Conservation (phyloP, 2,797 vertebrate species). For the Chiroxiphia lanceolata region DNA sequence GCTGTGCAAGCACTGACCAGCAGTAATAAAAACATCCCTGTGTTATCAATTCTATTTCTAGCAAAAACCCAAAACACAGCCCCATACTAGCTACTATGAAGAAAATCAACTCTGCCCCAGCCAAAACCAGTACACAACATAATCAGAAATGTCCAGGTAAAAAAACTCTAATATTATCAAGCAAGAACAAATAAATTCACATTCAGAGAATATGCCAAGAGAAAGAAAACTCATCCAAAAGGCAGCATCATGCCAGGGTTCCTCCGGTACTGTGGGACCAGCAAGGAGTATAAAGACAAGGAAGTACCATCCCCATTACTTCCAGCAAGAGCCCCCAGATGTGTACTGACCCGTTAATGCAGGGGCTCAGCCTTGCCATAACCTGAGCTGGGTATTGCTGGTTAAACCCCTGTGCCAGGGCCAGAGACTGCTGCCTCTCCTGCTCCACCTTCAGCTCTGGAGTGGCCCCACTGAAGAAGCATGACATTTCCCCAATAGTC, state of each 20-base stretch:
- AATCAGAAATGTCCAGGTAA: not conserved
- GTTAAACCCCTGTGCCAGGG: not conserved
- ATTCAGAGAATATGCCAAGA: not conserved
- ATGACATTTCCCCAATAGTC: not conserved
- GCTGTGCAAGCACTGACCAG: not conserved
- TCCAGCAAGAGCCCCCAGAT: not conserved
- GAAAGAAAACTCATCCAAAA: not conserved
- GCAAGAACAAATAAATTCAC: not conserved
- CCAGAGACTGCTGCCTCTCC: not conserved
- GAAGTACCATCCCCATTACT: not conserved
- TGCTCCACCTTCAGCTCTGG: not conserved
- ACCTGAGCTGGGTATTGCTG: not conserved
- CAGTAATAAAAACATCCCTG: not conserved
- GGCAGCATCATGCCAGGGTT: not conserved
- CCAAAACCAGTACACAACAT: not conserved
- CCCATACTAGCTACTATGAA: not conserved
- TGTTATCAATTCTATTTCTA: not conserved
- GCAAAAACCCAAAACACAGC: not conserved
- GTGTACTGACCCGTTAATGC: not conserved
- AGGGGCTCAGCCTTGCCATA: not conserved
- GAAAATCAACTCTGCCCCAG: not conserved
- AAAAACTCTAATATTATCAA: not conserved
- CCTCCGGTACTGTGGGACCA: not conserved
- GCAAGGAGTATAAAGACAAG: not conserved
- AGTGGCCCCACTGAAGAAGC: not conserved